Evolutionary conservation across 2,888 invertebrate genomes (phyloP).

Genomic region (Octodonta nipae): DNA sequence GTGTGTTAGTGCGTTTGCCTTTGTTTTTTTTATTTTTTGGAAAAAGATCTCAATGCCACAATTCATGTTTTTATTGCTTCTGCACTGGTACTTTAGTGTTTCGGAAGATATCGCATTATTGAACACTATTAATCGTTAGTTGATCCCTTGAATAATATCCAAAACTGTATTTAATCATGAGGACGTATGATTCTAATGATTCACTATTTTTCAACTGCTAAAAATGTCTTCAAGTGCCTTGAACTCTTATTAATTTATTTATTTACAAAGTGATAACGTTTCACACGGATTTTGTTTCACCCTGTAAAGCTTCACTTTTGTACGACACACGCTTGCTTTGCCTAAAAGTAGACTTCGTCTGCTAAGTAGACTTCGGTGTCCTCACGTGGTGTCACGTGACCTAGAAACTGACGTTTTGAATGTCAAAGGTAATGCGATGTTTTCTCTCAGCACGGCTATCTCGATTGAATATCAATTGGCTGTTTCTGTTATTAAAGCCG

Average conservation of each 20-base stretch:
- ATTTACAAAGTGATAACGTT: too few species aligned
- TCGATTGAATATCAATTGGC: slow-evolving; percentile 12
- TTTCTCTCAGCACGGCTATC: slow-evolving; percentile 18
- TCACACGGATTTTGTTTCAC: too few species aligned
- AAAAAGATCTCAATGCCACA: slow-evolving; percentile 24
- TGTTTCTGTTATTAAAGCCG: too few species aligned
- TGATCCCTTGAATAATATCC: too few species aligned
- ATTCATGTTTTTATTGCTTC: slow-evolving; percentile 1
- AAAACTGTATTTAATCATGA: too few species aligned
- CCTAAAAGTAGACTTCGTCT: slow-evolving; percentile 3
- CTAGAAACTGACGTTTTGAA: slow-evolving; percentile 13
- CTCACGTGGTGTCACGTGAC: slow-evolving; percentile 13
- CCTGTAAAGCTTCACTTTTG: too few species aligned
- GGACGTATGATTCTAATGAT: too few species aligned
- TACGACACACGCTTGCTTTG: too few species aligned
- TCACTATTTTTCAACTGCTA: too few species aligned
- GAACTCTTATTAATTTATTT: too few species aligned
- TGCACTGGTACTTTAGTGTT: background rate
- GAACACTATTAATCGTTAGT: too few species aligned
- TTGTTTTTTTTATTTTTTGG: slow-evolving; percentile 16
- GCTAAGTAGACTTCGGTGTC: slow-evolving; percentile 4
- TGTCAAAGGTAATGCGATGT: slow-evolving; percentile 18
- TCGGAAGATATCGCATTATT: slow-evolving; percentile 13
- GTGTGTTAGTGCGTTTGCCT: slow-evolving; percentile 17
- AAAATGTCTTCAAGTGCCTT: too few species aligned